Conservation (phyloP, 2,888 invertebrate genomes). For the Sericinus montela region DNA sequence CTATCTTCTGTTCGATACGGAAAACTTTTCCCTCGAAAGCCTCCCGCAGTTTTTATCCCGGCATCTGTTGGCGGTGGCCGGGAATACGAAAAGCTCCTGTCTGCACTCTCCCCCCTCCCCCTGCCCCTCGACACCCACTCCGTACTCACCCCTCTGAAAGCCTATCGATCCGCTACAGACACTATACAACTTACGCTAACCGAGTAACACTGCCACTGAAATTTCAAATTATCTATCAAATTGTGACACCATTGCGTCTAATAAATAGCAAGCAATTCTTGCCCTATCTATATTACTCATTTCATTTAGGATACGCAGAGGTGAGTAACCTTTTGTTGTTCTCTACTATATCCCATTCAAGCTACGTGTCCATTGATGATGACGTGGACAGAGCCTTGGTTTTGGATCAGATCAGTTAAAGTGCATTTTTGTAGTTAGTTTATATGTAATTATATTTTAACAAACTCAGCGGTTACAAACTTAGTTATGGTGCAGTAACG, state of each 20-base stretch:
- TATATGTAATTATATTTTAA: not conserved
- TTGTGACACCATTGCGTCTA: constrained; percentile 47
- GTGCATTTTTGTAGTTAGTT: constrained; percentile 31
- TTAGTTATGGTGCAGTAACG: constrained; percentile 5
- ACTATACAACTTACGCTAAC: constrained; percentile 60
- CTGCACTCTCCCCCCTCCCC: constrained; percentile 30
- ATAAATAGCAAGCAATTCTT: constrained; percentile 22
- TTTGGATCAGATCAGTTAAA: constrained; percentile 31
- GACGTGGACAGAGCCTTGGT: constrained; percentile 45
- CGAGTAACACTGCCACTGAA: constrained; percentile 51
- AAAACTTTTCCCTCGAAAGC: constrained; percentile 34
- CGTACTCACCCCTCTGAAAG: constrained; percentile 34
- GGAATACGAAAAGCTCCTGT: constrained; percentile 35
- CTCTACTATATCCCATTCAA: constrained; percentile 33
- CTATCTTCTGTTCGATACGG: constrained; percentile 29
- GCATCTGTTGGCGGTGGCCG: constrained; percentile 55
- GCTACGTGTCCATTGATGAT: constrained; percentile 31
- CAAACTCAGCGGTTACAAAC: not conserved
- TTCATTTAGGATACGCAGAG: constrained; percentile 24
- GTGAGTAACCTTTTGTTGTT: constrained; percentile 47
- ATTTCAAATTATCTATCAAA: constrained; percentile 39
- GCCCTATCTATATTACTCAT: not conserved
- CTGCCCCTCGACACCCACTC: constrained; percentile 27
- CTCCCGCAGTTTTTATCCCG: constrained; percentile 33
- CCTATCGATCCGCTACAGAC: constrained; percentile 62